phyloP scores from a whole-genome alignment of 1,140 invertebrate species.

The Fopius arisanus region DNA sequence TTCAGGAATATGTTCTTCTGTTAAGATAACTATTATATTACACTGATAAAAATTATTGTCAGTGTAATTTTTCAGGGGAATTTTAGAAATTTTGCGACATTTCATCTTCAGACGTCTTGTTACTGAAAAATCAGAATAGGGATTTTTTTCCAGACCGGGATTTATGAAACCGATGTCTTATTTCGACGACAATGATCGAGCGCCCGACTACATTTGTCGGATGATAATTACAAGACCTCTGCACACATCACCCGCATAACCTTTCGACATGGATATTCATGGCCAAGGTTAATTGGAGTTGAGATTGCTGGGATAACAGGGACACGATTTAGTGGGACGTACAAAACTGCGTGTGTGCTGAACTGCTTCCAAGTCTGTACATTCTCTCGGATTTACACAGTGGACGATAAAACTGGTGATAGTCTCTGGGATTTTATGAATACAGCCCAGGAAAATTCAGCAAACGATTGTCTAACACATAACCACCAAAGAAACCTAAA shows the following conservation, averaged over 20 bases:
- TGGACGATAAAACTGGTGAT: not conserved
- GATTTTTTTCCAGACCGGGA: too few relatives aligned
- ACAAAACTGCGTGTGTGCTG: not conserved
- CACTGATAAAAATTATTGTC: too few relatives aligned
- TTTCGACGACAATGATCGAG: not conserved
- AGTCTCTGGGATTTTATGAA: not conserved
- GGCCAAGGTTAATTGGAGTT: constrained; percentile 28
- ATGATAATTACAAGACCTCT: not conserved
- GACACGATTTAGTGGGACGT: constrained; percentile 11
- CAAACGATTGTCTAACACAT: not conserved
- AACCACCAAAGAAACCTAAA: too few relatives aligned
- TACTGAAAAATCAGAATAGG: too few relatives aligned
- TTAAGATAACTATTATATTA: too few relatives aligned
- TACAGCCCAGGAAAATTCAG: not conserved
- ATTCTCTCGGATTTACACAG: not conserved
- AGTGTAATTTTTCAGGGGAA: too few relatives aligned
- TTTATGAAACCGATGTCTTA: not conserved
- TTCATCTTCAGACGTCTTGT: too few relatives aligned
- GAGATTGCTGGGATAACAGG: constrained; percentile 23
- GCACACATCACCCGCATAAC: not conserved
- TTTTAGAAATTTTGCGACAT: too few relatives aligned
- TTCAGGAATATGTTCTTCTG: too few relatives aligned
- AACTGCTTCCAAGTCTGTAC: not conserved
- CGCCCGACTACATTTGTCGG: not conserved
- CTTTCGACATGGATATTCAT: constrained; percentile 27